A percentile compares a stretch with the other conserved stretches of the same genome.
phyloP scores from a whole-genome alignment of 1,140 invertebrate species.

The Piezodorus guildinii region DNA sequence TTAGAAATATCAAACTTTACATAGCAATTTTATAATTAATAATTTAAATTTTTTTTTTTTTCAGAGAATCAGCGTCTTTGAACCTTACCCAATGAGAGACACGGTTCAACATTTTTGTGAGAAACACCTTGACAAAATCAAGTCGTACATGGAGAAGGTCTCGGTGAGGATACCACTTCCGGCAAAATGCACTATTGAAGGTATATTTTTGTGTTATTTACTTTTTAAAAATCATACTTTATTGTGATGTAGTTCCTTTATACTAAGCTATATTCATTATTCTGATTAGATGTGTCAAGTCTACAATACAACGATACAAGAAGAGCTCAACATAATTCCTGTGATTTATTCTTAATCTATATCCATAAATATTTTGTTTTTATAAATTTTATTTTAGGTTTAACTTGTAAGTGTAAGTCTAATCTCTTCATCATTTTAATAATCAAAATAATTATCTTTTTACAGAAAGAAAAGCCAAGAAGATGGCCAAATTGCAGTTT shows the following conservation, averaged over 20 bases:
- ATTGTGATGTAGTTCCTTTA: background rate
- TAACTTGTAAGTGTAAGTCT: too few species aligned
- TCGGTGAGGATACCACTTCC: constrained; percentile 74
- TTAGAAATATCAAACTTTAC: too few species aligned
- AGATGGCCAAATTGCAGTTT: constrained; percentile 78
- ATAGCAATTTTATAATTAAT: too few species aligned
- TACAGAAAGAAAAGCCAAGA: constrained; percentile 67
- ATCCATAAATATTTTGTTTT: background rate
- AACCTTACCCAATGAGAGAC: constrained; percentile 76
- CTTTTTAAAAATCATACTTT: background rate
- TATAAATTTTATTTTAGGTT: constrained; percentile 2
- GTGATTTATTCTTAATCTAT: too few species aligned
- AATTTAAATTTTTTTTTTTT: too few species aligned
- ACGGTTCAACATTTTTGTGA: constrained; percentile 89
- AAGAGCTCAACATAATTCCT: too few species aligned
- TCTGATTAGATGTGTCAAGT: too few species aligned
- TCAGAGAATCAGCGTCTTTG: constrained; percentile 71
- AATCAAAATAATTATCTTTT: constrained; percentile 24
- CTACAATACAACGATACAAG: too few species aligned
- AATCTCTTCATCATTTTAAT: background rate
- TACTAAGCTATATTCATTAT: too few species aligned
- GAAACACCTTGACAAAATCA: constrained; percentile 84
- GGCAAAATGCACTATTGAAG: constrained; percentile 81
- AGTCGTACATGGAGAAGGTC: constrained; percentile 78
- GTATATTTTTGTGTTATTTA: constrained; percentile 38